A percentile compares a stretch with the other conserved stretches of the same genome.
These are phyloP conservation scores for Phoebastria nigripes DNA, from an alignment of 2,797 vertebrate genomes.

Conservation along the genomic window DNA sequence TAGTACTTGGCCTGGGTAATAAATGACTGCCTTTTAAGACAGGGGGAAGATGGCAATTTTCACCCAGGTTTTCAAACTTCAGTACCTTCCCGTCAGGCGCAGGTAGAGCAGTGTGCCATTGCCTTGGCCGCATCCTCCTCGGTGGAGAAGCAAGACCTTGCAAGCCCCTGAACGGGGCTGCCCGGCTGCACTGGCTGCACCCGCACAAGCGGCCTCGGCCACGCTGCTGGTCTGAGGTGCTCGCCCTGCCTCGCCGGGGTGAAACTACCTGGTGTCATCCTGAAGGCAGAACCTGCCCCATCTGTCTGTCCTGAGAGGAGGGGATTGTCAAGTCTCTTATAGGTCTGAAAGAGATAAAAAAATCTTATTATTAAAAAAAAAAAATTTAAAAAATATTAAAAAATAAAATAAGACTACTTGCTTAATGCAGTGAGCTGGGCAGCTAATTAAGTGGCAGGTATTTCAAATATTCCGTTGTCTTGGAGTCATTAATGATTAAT, in stretches of 20 bases:
- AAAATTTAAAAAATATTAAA: neutral
- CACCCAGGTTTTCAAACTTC: neutral
- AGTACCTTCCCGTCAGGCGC: neutral
- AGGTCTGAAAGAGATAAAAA: neutral
- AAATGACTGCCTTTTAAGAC: neutral
- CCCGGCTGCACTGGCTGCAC: accelerated
- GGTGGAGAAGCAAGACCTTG: neutral
- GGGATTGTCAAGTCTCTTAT: neutral
- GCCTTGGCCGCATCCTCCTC: neutral
- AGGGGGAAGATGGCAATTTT: neutral
- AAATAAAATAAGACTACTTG: neutral
- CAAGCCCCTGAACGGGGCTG: too few species aligned
- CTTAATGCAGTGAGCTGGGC: neutral
- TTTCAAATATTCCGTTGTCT: neutral
- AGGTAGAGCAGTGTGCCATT: neutral
- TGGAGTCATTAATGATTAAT: slow-evolving; percentile 20
- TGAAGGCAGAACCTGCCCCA: neutral
- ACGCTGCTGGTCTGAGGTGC: neutral
- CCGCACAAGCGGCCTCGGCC: accelerated
- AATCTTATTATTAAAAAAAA: neutral
- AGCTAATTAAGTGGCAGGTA: neutral
- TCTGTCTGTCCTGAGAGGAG: neutral
- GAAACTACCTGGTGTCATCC: neutral
- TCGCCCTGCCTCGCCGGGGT: neutral
- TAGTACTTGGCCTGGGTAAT: neutral